Percentiles rank a stretch among this genome's conserved stretches.
Conservation (phyloP, 2,888 invertebrate species). For the Protophormia terraenovae region DNA sequence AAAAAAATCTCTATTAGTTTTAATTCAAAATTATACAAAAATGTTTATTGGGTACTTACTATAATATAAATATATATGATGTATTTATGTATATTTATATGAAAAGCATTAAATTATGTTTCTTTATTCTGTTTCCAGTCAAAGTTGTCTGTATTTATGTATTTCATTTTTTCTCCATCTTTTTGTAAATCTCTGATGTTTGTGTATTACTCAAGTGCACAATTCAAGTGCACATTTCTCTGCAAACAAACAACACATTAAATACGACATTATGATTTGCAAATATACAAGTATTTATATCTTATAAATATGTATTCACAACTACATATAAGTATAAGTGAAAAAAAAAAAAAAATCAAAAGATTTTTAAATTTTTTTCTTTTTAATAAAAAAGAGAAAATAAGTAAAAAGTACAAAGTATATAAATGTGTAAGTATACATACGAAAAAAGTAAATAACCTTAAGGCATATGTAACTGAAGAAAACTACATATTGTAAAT, state of each 20-base stretch:
- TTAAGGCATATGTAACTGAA: not conserved
- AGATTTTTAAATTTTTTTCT: not conserved
- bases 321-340: not conserved
- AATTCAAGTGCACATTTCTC: constrained; percentile 43
- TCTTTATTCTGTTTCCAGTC: not conserved
- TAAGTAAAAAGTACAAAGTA: not conserved
- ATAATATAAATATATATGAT: no score
- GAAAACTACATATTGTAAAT: not conserved
- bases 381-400: not conserved
- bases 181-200: constrained; percentile 20
- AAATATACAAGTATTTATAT: not conserved
- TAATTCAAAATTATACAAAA: not conserved
- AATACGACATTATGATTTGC: constrained; percentile 1
- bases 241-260: constrained; percentile 21
- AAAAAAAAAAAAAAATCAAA: not conserved
- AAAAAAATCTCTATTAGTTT: not conserved
- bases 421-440: no score
- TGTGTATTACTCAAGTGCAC: constrained; percentile 25
- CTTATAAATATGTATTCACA: not conserved
- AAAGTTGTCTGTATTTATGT: constrained; percentile 14
- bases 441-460: constrained; percentile 19
- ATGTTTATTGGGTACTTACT: not conserved
- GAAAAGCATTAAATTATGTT: not conserved
- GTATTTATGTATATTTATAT: not conserved
- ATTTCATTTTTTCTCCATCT: not conserved